Evolutionary conservation across 2,113 vertebrate genomes (phyloP), one percentile per base, ranked within the genome.

Genomic region (Dolichotis patagonum): DNA sequence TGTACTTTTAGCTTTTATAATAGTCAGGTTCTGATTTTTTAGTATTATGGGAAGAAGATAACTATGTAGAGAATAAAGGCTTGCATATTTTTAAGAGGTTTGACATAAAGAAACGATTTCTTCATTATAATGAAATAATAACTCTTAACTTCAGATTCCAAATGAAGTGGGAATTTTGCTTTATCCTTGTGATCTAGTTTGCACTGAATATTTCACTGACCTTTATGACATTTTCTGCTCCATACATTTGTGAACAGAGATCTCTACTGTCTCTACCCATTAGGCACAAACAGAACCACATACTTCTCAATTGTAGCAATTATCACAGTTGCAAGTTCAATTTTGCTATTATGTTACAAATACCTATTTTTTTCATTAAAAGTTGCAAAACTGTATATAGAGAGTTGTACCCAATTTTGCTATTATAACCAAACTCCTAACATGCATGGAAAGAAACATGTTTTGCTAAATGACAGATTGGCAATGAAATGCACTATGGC

Each of bases 341-440:
- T 52, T 96, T 89, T 75, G 52, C 71, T 92, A n/a, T 73, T 94
- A 22, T 78, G 52, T 20, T 65, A 38, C 71, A 81, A 94, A 60
- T 86, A 49, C 3, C 4, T 11, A 73, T 87, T 71, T 84, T 82
- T 28, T 0, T 56, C 49, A 65, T 38, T 78, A 71, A 80, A 80
- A 80, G n/a, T 19, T 46, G 62, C 52, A 90, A 43, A 60, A 65
- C 1, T 75, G 0, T 43, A 30, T 11, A 8, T 52, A 20, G 28
- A 96, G 22, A 75, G 9, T 17, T 67, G 1, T 89, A 26, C 20
- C 1, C 0, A 12, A 38, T 62, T 54, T 95, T 88, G 9, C 12
- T 49, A 52, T 84, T 69, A 32, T 9, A 80, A 26, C 4, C 35
- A 6, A 58, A 22, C 5, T 62, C 4, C 13, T 78, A 75, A 35